phyloP scores from a whole-genome alignment of 2,113 vertebrate species.

The Arenaria interpres region DNA sequence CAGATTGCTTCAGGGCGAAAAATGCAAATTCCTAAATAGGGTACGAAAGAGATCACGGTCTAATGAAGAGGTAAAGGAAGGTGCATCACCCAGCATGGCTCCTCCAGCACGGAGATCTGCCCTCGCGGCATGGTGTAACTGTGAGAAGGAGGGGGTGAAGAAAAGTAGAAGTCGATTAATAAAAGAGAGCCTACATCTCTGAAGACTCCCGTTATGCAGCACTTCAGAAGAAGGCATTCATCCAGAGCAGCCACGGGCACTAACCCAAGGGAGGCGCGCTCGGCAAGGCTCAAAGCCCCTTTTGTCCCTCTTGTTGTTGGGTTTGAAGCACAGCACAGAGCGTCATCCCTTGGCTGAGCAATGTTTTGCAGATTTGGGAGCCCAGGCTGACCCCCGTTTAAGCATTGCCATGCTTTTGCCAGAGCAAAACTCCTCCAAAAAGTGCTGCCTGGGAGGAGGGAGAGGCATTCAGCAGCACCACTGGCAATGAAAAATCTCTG shows the following conservation, averaged over 20 bases:
- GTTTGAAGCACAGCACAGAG: background rate
- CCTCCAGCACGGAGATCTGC: background rate
- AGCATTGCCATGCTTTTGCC: background rate
- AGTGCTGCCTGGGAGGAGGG: background rate
- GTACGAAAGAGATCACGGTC: rapidly evolving
- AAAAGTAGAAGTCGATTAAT: background rate
- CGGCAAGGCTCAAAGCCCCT: background rate
- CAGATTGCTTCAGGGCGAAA: background rate
- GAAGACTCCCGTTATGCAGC: background rate
- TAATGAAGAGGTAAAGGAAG: background rate
- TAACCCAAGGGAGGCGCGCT: background rate
- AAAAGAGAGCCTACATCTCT: background rate
- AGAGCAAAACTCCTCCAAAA: background rate
- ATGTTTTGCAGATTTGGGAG: background rate
- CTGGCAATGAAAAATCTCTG: background rate
- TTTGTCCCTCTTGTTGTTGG: slow-evolving; percentile 47
- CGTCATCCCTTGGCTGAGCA: background rate
- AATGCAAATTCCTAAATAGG: background rate
- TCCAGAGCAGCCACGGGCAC: background rate
- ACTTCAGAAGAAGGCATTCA: background rate
- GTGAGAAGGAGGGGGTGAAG: background rate
- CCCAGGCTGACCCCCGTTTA: background rate
- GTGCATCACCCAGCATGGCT: background rate
- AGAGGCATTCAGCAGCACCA: background rate
- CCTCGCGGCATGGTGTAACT: background rate